Base-by-base conservation (phyloP, 2,888 invertebrate species). In the Sepiola atlantica region DNA sequence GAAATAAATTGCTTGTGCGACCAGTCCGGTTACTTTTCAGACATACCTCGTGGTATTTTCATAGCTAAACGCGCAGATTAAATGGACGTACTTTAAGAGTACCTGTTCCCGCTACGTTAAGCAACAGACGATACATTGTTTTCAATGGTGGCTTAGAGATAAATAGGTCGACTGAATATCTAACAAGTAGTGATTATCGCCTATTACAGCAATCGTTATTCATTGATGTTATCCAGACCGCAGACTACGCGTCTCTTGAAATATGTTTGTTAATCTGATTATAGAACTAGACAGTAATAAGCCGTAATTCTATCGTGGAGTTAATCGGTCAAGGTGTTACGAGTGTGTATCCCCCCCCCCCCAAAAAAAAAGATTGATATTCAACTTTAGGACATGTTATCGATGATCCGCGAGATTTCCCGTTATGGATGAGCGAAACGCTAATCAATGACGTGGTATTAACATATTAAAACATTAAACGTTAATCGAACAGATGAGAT, bases 221-320 rank as follows among this genome's bases (percentile, higher is more conserved):
- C 77, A 77, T 32, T 77, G 14, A 77, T 77, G n/a, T 32, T n/a
- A 77, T 77, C n/a, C n/a, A 12, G n/a, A 77, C 77, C n/a, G 10
- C 77, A 77, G 77, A 77, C 77, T 77, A 77, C 77, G 14, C 77
- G 77, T 77, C 77, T 77, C n/a, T 21, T 24, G 8, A 45, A 61
- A 24, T 21, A 24, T 61, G 21, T 24, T 61, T 8, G n/a, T n/a
- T 77, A 77, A 77, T 77, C 77, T 77, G 77, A 77, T 77, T 77
- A 77, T 77, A n/a, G n/a, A 77, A 77, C 77, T 77, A 77, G 77
- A 77, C 77, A 77, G 77, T 77, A n/a, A 77, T 77, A 77, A 77
- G 77, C n/a, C 77, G 32, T 77, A 32, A 77, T 77, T 77, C n/a
- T 16, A 77, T 32, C n/a, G 16, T 77, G 77, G 77, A 16, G 77